Evolutionary conservation across 2,797 vertebrate species (phyloP).

Genomic region (Macropus fuliginosus): DNA sequence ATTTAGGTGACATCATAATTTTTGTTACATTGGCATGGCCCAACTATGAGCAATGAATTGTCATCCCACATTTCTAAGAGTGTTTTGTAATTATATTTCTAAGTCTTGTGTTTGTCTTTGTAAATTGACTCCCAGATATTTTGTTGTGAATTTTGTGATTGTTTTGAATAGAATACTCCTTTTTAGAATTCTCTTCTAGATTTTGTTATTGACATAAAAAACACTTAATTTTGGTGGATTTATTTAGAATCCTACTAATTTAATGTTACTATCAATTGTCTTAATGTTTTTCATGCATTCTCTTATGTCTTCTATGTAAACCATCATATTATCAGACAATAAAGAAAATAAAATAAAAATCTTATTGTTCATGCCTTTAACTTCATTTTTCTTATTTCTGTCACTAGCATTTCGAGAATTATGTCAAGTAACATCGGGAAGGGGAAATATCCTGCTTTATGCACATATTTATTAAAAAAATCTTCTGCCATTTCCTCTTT

Average conservation of each 20-base stretch:
- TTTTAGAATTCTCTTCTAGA: neutral
- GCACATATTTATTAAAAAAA: too few relatives aligned
- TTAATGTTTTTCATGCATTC: neutral
- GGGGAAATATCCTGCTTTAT: too few relatives aligned
- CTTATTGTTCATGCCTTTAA: neutral
- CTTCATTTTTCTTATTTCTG: neutral
- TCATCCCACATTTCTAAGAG: neutral
- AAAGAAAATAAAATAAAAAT: neutral
- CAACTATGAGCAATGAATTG: neutral
- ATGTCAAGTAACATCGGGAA: too few relatives aligned
- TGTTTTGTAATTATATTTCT: neutral
- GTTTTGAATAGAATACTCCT: neutral
- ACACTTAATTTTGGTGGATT: neutral
- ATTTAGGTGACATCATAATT: neutral
- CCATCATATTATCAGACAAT: neutral
- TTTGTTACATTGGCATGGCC: neutral
- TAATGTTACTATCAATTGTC: neutral
- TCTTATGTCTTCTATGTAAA: neutral
- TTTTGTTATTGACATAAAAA: neutral
- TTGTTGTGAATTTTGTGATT: neutral
- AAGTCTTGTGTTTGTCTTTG: neutral
- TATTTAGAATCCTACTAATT: neutral
- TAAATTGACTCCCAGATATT: neutral
- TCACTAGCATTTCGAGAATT: too few relatives aligned
- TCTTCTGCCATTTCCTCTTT: neutral